Conservation (phyloP, 2,113 vertebrate species). For the Hoplias malabaricus region DNA sequence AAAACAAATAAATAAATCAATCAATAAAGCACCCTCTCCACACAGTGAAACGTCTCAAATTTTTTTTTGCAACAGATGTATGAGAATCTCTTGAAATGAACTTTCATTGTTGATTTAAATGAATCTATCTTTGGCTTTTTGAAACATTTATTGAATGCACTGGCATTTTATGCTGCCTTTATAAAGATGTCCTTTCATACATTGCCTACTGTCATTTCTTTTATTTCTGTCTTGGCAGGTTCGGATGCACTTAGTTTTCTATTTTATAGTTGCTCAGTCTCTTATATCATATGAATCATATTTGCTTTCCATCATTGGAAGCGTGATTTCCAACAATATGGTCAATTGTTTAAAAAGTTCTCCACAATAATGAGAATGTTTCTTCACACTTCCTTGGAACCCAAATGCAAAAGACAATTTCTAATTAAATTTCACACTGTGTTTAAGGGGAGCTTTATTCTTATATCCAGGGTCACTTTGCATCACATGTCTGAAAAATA, state of each 20-base stretch:
- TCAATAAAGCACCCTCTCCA: not conserved
- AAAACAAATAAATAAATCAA: no score
- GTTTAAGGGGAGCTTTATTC: slow-evolving; percentile 8
- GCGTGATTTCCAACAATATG: not conserved
- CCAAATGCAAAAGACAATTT: slow-evolving; percentile 2
- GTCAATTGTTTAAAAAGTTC: slow-evolving; percentile 1
- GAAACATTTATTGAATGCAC: slow-evolving; percentile 30
- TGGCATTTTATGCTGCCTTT: slow-evolving; percentile 16
- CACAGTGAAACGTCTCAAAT: not conserved
- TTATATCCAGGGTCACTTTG: not conserved
- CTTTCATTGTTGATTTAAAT: slow-evolving; percentile 30
- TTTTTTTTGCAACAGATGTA: not conserved
- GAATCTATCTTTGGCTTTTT: slow-evolving; percentile 20
- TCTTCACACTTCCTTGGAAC: not conserved
- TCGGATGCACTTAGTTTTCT: slow-evolving; percentile 39
- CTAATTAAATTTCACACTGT: slow-evolving; percentile 30
- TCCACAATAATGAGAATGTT: slow-evolving; percentile 3
- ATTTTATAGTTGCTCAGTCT: slow-evolving; percentile 25
- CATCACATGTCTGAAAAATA: not conserved
- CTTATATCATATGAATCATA: slow-evolving; percentile 34
- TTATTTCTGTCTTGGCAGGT: slow-evolving; percentile 29
- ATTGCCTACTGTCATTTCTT: slow-evolving; percentile 28
- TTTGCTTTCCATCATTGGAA: slow-evolving; percentile 13
- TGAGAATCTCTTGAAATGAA: slow-evolving; percentile 23
- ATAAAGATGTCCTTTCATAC: slow-evolving; percentile 36